Evolutionary conservation across 2,113 vertebrate species (phyloP).

Genomic region (Tychaedon coryphoeus): DNA sequence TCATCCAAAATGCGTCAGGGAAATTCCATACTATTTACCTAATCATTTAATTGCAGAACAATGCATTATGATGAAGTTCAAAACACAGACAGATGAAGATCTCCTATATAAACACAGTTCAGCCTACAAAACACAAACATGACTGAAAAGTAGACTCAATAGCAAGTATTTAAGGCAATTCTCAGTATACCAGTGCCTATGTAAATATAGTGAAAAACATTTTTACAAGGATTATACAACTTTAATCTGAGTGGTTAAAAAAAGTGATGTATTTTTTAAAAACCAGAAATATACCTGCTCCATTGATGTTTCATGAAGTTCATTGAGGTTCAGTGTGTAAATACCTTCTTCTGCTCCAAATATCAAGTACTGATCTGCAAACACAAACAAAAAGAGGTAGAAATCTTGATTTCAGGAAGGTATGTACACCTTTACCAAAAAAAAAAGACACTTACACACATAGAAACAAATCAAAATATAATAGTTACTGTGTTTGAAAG

Average conservation of each 20-base stretch:
- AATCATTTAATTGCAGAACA: too few relatives aligned
- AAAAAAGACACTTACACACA: background rate
- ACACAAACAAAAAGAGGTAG: background rate
- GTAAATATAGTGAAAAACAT: background rate
- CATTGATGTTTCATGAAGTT: slow-evolving; percentile 98
- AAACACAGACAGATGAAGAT: too few relatives aligned
- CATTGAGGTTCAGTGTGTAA: slow-evolving; percentile 97
- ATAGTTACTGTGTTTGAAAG: background rate
- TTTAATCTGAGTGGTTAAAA: background rate
- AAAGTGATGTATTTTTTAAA: background rate
- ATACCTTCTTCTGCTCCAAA: slow-evolving; percentile 98
- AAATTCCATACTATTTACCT: too few relatives aligned
- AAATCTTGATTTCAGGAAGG: background rate
- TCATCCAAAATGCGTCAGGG: too few relatives aligned
- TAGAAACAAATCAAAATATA: background rate
- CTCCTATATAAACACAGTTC: too few relatives aligned
- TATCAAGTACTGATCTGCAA: slow-evolving; percentile 97
- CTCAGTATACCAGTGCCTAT: background rate
- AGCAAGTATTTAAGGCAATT: background rate
- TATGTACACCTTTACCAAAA: background rate
- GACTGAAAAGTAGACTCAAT: background rate
- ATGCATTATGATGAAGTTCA: too few relatives aligned
- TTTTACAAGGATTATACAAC: background rate
- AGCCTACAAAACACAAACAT: too few relatives aligned
- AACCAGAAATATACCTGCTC: slow-evolving; percentile 83